Evolutionary conservation across 1,140 invertebrate species (phyloP).

Genomic region (Drosophila simulans): DNA sequence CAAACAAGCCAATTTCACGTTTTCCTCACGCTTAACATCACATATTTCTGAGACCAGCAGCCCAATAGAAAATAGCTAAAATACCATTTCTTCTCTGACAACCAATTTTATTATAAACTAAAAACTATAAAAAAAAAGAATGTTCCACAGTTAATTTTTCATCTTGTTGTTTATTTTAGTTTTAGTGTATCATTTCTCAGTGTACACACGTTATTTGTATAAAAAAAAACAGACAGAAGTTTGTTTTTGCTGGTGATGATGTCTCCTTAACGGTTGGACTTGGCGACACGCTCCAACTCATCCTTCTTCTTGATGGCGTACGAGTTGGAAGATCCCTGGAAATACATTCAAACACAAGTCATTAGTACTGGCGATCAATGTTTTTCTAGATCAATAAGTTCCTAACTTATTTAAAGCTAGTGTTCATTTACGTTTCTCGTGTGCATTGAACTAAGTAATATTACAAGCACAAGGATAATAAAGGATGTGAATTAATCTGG

Average conservation of each 20-base stretch:
- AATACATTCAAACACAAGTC: conserved; percentile 16
- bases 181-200: conserved; percentile 50
- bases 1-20: no score
- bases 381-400: not conserved
- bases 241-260: conserved; percentile 41
- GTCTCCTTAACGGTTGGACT: conserved; percentile 98
- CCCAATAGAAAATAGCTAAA: not conserved
- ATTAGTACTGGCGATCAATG: not conserved
- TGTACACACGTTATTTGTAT: conserved; percentile 69
- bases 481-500: conserved; percentile 57
- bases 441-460: conserved; percentile 46
- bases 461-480: conserved; percentile 73
- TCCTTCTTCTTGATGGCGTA: conserved; percentile 99
- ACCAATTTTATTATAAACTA: conserved; percentile 29
- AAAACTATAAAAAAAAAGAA: conserved; percentile 41
- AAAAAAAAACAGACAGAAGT: conserved; percentile 58
- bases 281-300: conserved; percentile 99
- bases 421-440: conserved; percentile 76
- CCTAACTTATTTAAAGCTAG: not conserved
- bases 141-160: conserved; percentile 48
- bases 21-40: no score
- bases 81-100: not conserved
- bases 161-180: conserved; percentile 51
- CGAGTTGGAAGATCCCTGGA: conserved; percentile 98
- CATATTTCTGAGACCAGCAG: no score